Conservation (phyloP, 2,888 invertebrate species). For the Trimorus sp. region DNA sequence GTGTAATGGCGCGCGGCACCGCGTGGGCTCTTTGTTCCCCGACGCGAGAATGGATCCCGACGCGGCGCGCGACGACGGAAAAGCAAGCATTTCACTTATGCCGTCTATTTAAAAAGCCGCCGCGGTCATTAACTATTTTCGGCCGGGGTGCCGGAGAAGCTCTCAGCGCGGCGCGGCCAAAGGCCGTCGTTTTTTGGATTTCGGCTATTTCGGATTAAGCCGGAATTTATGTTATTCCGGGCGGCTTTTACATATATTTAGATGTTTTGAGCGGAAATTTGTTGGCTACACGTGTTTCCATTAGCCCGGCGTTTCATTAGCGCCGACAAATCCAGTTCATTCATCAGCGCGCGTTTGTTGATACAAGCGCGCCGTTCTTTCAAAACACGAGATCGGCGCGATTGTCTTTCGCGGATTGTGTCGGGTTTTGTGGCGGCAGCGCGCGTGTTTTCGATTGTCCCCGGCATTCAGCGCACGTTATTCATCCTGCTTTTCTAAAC, state of each 20-base stretch:
- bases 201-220: conserved; percentile 43
- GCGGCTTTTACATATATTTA: conserved; percentile 57
- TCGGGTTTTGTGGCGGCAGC: no score
- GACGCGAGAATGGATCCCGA: conserved; percentile 30
- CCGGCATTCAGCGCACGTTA: no score
- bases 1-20: conserved; percentile 72
- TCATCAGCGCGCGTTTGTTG: conserved; percentile 46
- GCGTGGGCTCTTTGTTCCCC: conserved; percentile 68
- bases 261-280: conserved; percentile 54
- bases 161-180: conserved; percentile 22
- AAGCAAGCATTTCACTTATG: conserved; percentile 61
- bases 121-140: conserved; percentile 63
- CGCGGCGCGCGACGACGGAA: conserved; percentile 39
- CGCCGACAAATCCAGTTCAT: conserved; percentile 44
- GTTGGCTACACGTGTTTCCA: conserved; percentile 56
- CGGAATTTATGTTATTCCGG: conserved; percentile 44
- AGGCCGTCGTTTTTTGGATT: conserved; percentile 33
- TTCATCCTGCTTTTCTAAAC: no score
- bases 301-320: conserved; percentile 41
- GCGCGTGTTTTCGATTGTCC: no score
- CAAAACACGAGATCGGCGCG: conserved; percentile 24
- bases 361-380: conserved; percentile 24
- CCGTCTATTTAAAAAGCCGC: conserved; percentile 58
- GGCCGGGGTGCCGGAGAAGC: conserved; percentile 4
- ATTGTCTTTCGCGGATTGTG: neutral